phyloP scores from a whole-genome alignment of 2,797 vertebrate species.

The Cyclura pinguis region DNA sequence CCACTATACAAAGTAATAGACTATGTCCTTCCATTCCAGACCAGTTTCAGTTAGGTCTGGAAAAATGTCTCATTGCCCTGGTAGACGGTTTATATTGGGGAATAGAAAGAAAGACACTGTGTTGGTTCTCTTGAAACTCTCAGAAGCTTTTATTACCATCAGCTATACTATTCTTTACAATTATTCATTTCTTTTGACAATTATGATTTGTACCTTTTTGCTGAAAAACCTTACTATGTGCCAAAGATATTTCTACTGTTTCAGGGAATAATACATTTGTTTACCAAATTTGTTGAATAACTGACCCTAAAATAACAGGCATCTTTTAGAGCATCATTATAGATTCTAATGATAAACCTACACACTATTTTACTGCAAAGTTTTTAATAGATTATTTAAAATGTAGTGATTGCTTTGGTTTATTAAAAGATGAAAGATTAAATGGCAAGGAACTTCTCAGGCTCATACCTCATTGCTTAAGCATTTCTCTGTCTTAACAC shows the following conservation, averaged over 20 bases:
- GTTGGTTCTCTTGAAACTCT: not conserved
- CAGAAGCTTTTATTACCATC: not conserved
- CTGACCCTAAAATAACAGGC: not conserved
- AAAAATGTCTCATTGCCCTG: not conserved
- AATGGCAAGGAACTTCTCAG: not conserved
- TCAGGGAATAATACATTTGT: not conserved
- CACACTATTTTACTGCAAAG: not conserved
- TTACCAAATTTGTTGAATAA: not conserved
- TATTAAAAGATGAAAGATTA: not conserved
- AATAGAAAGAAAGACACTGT: not conserved
- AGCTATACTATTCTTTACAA: not conserved
- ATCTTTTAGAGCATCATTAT: not conserved
- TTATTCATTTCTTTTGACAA: not conserved
- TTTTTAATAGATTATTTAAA: not conserved
- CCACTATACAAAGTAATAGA: not conserved
- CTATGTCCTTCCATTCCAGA: not conserved
- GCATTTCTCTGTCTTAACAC: not conserved
- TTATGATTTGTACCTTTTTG: not conserved
- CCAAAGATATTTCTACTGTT: not conserved
- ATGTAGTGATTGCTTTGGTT: not conserved
- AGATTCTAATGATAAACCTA: not conserved
- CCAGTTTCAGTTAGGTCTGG: not conserved
- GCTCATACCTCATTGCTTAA: not conserved
- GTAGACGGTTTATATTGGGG: not conserved
- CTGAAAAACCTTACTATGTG: not conserved